Evolutionary conservation across 1,140 invertebrate genomes (phyloP), one percentile per base, ranked within the genome.

Genomic region (Phymastichus coffea): DNA sequence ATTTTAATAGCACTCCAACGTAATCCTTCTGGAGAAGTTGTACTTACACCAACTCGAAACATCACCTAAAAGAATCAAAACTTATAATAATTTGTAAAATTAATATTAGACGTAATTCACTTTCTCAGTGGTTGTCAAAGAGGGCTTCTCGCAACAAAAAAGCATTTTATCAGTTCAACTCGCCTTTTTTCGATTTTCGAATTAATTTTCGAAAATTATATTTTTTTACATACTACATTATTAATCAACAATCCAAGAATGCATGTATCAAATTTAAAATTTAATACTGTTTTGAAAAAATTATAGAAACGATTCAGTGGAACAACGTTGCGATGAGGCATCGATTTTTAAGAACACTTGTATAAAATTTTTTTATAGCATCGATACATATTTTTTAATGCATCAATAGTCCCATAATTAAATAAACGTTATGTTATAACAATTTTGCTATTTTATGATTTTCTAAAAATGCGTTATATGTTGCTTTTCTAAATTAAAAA

Each of bases 21-120:
- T 52, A 85, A 80, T 8, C 93, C 94, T 82, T 96, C 94, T 1
- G 93, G 94, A 58, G 88, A 88, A 33, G 82, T 86, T 38, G 85
- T 85, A 62, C 84, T 88, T 3, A 95, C 92, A 4, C 89, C 88
- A 53, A 85, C 84, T 61, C 94, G 83, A 68, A 90, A 93, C 87
- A 95, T 93, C 23, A 94, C 87, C 87, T 88, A 65, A 46, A n/a
- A n/a, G n/a, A n/a, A n/a, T n/a, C 67, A 51, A 35, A 54, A 38
- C 48, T 22, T 28, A 19, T 46, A 43, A 66, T n/a, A 40, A 61
- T 20, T 48, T 22, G 22, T 15, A 37, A 25, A 40, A 22, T 38
- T 38, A 23, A 12, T 40, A 17, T 17, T 40, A 12, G 4, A n/a
- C 38, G 14, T 33, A 33, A 33, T 33, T 33, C 14, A 33, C 6